Base-by-base conservation (phyloP, 1,140 invertebrate genomes). In the Vanessa tameamea region DNA sequence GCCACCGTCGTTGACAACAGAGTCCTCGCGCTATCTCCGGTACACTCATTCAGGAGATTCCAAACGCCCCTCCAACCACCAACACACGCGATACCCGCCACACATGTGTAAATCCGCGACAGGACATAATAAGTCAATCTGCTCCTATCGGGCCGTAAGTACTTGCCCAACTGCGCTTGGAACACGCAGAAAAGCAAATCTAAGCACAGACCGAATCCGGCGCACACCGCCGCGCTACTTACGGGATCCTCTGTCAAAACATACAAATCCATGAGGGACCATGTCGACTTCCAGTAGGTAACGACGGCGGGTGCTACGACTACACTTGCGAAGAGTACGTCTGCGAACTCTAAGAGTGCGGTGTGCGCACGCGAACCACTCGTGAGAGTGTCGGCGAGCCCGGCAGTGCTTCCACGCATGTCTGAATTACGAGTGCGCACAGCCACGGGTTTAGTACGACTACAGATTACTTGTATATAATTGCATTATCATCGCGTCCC, bases 41-140 rank as follows among this genome's bases (percentile, higher is more conserved):
- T 96, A 81, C 95, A 95, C 73, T 95, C 90, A 82, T 97, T 96
- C 80, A 97, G 93, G 6, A 96, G 90, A 69, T 95, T 91, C 97
- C 97, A 98, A 11, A 96, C 94, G 0, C 97, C 97, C 1, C 97
- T 94, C 97, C 97, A 98, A 31, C 96, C 96, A 82, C 97, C 97
- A 9, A 97, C 96, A 83, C 96, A 97, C 48, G 95, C 95, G 70
- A 97, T 94, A 0, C 95, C 96, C 78, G 96, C 97, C 61, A 96
- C 84, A 65, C 94, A 94, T 3, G 97, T 97, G 82, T 97, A 97
- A 14, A 96, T 61, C 14, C 97, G 93, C 16, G 97, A 97, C 13
- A 94, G 89, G 31, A 95, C 80, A 77, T 97, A 97, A 83, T 95
- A 97, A 47, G 94, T 92, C 15, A 96, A 86, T 20, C 96, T 88